Base-by-base conservation (phyloP, 2,113 vertebrate genomes). In the Heterotis niloticus region DNA sequence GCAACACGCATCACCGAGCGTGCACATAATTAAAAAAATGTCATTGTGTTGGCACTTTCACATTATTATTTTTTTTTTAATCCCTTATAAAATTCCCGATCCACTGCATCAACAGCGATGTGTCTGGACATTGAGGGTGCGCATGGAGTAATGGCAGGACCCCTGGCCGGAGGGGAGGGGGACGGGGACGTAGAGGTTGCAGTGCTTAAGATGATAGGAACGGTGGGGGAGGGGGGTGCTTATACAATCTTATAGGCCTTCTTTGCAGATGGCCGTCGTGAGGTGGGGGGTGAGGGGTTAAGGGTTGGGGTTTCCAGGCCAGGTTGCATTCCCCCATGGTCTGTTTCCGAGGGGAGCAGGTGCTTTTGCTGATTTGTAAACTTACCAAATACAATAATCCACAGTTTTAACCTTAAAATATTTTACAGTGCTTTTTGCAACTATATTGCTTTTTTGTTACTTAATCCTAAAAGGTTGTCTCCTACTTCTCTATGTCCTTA, bases 311-410 rank as follows among this genome's bases (percentile, higher is more conserved):
- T 3, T 68, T 92, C 93, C 89, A 94, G 94, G 94, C 94, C 93
- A 95, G 93, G 93, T 93, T 94, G 92, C 93, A 93, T 94, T 93
- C 94, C 93, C 91, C 93, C 92, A 93, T 93, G 93, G 91, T 93
- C 92, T 93, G 93, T 90, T 94, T 94, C 92, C 92, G 93, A 94
- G 93, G 93, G 93, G 91, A 94, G 93, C 93, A 94, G 93, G 94
- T 95, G 93, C 93, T 94, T 94, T 94, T 93, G 94, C 93, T 94
- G 93, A 93, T 93, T 93, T 95, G 94, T 95, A 95, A 95, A 95
- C 94, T 94, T 95, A 95, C 93, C 93, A 94, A 77, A 94, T 94
- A 94, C 93, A 93, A 94, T 94, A 94, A 94, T 94, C 93, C 94
- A 94, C 93, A 94, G 92, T 94, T 95, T 94, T 94, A 94, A 95